Evolutionary conservation across 1,140 invertebrate genomes (phyloP), one percentile per base, ranked within the genome.

Genomic region (Andrena cerasifolii): DNA sequence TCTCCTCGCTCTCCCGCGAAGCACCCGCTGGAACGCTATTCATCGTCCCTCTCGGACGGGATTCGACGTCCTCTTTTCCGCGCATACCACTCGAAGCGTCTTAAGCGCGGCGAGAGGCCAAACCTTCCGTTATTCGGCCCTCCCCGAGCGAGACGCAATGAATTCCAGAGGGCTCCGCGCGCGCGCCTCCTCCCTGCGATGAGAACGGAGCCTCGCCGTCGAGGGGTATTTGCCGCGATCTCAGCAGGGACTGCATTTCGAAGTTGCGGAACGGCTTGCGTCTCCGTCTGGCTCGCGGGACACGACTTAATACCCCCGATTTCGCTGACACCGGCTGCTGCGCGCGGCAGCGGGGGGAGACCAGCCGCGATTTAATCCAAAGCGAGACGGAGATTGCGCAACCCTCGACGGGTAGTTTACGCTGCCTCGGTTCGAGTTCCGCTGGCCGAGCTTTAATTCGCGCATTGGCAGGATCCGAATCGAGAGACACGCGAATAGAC

Each of bases 401-500:
- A 0, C 31, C 3, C 71, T 21, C 40, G 21, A 24, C 26, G 0
- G 12, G 18, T 18, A 51, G 33, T 70, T 77, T 56, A 43, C 16
- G 21, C 12, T 45, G 66, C 33, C 53, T 45, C 43, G 51, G 28
- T n/a, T 28, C 33, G 56, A 70, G 33, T 53, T 24, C 56, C 63
- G 47, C n/a, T 51, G 45, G 56, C 3, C 45, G 28, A 70, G 66
- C 43, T 33, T 77, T 71, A 62, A 77, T 70, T 77, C 74, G 33
- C 43, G 24, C 51, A 70, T 82, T 74, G 80, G 53, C 70, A 56
- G 82, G 36, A 47, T 45, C 36, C 62, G 62, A 63, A 70, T 72
- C 67, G 56, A 56, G 65, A 56, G 75, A 72, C 59, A 75, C 53
- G 66, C 70, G 71, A 63, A 65, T n/a, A n/a, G n/a, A n/a, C 63